A percentile compares a stretch with the other conserved stretches of the same genome.
phyloP scores from a whole-genome alignment of 92 coral and sea anemone genomes.

The Isaurus tuberculatus region DNA sequence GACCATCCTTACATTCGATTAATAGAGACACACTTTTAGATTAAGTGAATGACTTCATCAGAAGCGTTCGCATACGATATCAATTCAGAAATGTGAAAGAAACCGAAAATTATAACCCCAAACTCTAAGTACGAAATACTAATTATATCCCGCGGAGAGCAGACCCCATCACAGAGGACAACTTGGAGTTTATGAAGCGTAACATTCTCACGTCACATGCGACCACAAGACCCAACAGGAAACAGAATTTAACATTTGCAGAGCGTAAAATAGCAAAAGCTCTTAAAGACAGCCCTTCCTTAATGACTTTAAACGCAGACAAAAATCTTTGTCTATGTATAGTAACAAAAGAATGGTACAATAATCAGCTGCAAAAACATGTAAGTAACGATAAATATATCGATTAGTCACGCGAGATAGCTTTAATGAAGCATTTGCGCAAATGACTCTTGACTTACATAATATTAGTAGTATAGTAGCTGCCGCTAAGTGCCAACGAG shows the following conservation, averaged over 20 bases:
- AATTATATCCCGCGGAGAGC: constrained; percentile 15
- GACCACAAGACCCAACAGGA: not conserved
- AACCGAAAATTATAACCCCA: too few species aligned
- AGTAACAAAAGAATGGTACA: not conserved
- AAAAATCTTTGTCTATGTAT: constrained; percentile 20
- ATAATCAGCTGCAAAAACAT: not conserved
- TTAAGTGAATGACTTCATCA: constrained; percentile 41
- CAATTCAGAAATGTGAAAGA: too few species aligned
- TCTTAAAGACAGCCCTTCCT: constrained; percentile 19
- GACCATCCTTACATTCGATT: constrained; percentile 12
- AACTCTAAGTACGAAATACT: constrained; percentile 1
- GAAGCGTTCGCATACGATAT: too few species aligned
- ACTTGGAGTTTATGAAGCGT: constrained; percentile 2
- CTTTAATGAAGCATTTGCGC: not conserved
- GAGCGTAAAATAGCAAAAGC: not conserved
- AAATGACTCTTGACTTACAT: not conserved
- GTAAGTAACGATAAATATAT: not conserved
- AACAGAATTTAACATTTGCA: constrained; percentile 14
- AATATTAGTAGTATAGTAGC: not conserved
- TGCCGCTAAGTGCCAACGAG: too few species aligned
- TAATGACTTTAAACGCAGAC: constrained; percentile 9
- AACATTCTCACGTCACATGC: constrained; percentile 17
- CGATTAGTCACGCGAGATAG: not conserved
- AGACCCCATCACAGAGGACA: constrained; percentile 21
- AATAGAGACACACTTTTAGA: constrained; percentile 11